phyloP scores from a whole-genome alignment of 2,113 vertebrate species.

The Channa maculata region DNA sequence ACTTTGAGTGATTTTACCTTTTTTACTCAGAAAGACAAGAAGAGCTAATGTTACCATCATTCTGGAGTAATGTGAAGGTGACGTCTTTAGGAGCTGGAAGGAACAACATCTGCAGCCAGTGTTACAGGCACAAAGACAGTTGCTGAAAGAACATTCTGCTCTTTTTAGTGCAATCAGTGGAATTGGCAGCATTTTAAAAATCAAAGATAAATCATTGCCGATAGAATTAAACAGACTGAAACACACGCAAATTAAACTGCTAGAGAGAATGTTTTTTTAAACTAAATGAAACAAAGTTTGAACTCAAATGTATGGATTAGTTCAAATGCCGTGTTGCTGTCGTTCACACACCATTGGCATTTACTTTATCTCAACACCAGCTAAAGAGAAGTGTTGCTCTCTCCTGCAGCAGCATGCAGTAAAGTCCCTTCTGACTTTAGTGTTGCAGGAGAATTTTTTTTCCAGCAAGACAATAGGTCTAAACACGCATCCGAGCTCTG shows the following conservation, averaged over 20 bases:
- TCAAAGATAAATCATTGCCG: neutral
- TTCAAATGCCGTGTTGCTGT: neutral
- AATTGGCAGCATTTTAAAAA: neutral
- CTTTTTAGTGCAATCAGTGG: neutral
- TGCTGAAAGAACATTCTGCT: neutral
- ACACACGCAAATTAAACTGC: neutral
- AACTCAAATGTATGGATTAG: neutral
- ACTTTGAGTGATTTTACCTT: neutral
- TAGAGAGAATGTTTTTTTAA: neutral
- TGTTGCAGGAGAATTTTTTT: slow-evolving; percentile 14
- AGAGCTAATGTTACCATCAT: neutral
- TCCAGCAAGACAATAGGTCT: slow-evolving; percentile 21
- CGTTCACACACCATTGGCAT: neutral
- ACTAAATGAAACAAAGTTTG: neutral
- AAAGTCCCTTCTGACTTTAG: neutral
- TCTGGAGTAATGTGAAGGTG: neutral
- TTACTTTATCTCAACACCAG: neutral
- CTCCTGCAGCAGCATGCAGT: neutral
- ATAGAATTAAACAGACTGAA: too few relatives aligned
- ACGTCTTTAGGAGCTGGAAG: neutral
- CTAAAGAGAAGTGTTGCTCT: neutral
- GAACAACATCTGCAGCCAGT: neutral
- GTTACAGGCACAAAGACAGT: neutral
- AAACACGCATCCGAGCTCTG: slow-evolving; percentile 12
- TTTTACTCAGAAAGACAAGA: neutral